Evolutionary conservation across 2,113 vertebrate species (phyloP).

Genomic region (Semnopithecus entellus): DNA sequence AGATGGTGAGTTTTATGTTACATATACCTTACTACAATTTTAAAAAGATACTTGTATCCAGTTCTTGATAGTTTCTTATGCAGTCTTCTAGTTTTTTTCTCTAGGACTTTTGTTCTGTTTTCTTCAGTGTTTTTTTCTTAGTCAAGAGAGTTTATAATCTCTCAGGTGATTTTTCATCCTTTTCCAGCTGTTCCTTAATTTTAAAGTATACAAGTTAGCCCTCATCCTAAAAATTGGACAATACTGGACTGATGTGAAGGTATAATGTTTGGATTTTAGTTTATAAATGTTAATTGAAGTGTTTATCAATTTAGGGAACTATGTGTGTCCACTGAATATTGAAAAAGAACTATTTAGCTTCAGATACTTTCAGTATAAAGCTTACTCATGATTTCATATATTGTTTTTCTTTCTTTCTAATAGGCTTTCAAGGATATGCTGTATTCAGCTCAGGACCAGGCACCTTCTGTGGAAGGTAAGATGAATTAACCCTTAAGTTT

Average conservation of each 20-base stretch:
- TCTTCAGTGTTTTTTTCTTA: neutral
- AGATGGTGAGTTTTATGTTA: slow-evolving; percentile 16
- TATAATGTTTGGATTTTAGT: slow-evolving; percentile 1
- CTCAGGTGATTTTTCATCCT: slow-evolving; percentile 25
- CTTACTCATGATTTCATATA: slow-evolving; percentile 40
- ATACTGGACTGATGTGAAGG: neutral
- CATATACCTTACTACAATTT: neutral
- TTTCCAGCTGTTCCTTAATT: slow-evolving; percentile 9
- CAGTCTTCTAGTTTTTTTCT: neutral
- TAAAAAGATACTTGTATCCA: neutral
- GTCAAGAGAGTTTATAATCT: neutral
- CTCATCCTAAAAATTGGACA: slow-evolving; percentile 23
- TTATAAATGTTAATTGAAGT: slow-evolving; percentile 46
- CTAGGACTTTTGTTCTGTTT: neutral
- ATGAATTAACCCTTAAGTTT: slow-evolving; percentile 24
- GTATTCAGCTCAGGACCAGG: slow-evolving; percentile 98
- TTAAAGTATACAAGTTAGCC: neutral
- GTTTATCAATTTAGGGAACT: neutral
- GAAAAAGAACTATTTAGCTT: slow-evolving; percentile 29
- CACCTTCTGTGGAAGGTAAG: slow-evolving; percentile 99
- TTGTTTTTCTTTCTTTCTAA: slow-evolving; percentile 65
- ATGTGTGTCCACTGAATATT: neutral
- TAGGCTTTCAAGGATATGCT: slow-evolving; percentile 99
- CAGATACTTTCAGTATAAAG: slow-evolving; percentile 19
- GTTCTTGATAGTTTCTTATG: neutral